Base-by-base conservation (phyloP, 2,113 vertebrate genomes). In the Petrocephalus microphthalmus region DNA sequence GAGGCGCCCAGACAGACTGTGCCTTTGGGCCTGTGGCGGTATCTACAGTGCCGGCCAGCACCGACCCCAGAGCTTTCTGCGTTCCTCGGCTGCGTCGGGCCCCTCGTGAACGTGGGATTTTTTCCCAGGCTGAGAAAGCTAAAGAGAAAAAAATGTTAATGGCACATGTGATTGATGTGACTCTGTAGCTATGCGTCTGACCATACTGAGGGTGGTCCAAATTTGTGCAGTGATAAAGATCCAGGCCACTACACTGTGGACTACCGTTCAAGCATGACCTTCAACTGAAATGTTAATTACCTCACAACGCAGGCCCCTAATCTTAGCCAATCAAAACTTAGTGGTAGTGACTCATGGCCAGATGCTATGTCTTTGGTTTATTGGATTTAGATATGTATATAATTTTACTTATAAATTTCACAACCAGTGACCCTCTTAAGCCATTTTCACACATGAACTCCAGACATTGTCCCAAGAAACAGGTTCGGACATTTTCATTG, bases 151-250 rank as follows among this genome's bases (percentile, higher is more conserved):
- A 84, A 52, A 53, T 51, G 15, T 51, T 51, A 84, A 84, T 25
- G 49, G 51, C 37, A 45, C 20, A 45, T 20, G 33, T 53, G 45
- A 17, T n/a, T 56, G 51, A 64, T 57, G 60, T 86, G 86, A 88
- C n/a, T 25, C 25, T 85, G 49, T 85, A 47, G 19, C 6, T 87
- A 57, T 84, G 33, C 86, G 15, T 81, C 37, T 92, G 92, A 89
- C 85, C 91, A 2, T 87, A 88, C 91, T 91, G 93, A 91, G 93
- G 93, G 92, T 92, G 89, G 92, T 86, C 82, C 25, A 25, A 67
- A 88, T 91, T 91, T 42, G 90, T 89, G 90, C 89, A 90, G 88
- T 90, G 93, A 94, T 93, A 91, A 94, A 85, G 89, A 94, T 95
- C 92, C 91, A 85, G 85, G 42, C 33, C 56, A 8, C 45, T 86